Conservation (phyloP, 2,888 invertebrate genomes). For the Cryptus viduatorius region DNA sequence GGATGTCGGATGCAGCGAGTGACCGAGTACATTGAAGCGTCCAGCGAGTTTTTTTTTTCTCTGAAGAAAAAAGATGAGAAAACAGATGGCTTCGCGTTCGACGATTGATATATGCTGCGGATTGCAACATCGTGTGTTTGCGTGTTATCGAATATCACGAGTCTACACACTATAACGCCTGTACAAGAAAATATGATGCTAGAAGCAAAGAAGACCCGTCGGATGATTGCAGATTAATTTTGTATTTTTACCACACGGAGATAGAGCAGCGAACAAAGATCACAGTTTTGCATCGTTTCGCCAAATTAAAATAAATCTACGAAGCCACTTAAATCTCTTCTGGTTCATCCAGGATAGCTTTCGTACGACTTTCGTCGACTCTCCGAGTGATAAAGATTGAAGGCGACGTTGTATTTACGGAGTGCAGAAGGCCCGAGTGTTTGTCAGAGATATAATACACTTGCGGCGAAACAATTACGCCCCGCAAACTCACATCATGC, state of each 20-base stretch:
- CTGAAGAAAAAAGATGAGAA: not conserved
- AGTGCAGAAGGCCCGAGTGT: constrained; percentile 20
- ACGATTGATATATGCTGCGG: constrained; percentile 14
- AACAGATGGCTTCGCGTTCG: not conserved
- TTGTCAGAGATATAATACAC: constrained; percentile 23
- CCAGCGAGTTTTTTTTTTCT: constrained; percentile 16
- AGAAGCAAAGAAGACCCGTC: not conserved
- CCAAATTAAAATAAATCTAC: not conserved
- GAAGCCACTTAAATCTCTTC: not conserved
- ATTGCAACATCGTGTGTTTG: constrained; percentile 7
- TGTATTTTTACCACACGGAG: not conserved
- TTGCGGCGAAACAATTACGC: constrained; percentile 19
- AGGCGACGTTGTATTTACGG: constrained; percentile 12
- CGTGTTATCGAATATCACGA: constrained; percentile 13
- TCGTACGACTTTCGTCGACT: not conserved
- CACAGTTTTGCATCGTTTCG: not conserved
- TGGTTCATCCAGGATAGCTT: not conserved
- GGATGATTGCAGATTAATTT: not conserved
- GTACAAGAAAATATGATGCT: not conserved
- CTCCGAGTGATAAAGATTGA: constrained; percentile 12
- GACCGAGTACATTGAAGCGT: constrained; percentile 21
- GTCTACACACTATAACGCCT: not conserved
- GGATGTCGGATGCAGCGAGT: constrained; percentile 2
- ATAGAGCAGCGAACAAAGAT: not conserved
- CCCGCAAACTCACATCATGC: constrained; percentile 12